These are phyloP conservation scores for Volucella bombylans DNA, from an alignment of 2,888 invertebrate species.

Conservation along the genomic window DNA sequence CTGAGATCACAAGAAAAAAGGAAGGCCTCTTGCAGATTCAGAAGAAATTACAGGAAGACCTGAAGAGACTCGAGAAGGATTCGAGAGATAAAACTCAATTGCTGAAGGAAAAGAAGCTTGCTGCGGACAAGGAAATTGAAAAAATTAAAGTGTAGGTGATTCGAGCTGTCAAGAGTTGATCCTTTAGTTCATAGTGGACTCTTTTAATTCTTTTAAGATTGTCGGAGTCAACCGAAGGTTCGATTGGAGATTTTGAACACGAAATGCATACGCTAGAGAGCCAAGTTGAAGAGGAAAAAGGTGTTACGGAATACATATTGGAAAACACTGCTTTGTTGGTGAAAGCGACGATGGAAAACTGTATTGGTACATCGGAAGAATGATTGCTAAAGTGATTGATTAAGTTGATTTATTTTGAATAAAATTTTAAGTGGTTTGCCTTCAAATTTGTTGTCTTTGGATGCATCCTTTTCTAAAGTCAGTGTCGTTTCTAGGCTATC, in stretches of 20 bases:
- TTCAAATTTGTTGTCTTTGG: too few species aligned
- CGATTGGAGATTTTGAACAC: conserved; percentile 39
- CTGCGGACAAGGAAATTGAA: conserved; percentile 43
- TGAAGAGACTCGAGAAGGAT: conserved; percentile 37
- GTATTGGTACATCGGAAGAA: not conserved
- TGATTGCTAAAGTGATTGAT: not conserved
- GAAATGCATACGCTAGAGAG: conserved; percentile 58
- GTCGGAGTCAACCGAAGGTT: conserved; percentile 29
- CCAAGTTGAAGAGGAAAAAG: conserved; percentile 66
- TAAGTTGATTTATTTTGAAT: not conserved
- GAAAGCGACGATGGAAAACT: conserved; percentile 39
- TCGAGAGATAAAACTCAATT: not conserved
- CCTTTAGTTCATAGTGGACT: not conserved
- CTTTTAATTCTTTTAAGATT: conserved; percentile 1
- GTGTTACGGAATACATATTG: conserved; percentile 66
- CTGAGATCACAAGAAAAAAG: conserved; percentile 33
- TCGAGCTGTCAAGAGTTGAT: too few species aligned
- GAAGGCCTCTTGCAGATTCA: conserved; percentile 12
- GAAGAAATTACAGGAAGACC: conserved; percentile 23
- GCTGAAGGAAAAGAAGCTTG: conserved; percentile 42
- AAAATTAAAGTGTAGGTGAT: conserved; percentile 39
- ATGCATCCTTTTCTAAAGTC: too few species aligned
- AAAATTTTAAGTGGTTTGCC: too few species aligned
- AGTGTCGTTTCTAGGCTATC: too few species aligned
- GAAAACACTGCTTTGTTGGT: conserved; percentile 61